phyloP scores from a whole-genome alignment of 1,140 invertebrate species.

The Geopemphigus sp. region DNA sequence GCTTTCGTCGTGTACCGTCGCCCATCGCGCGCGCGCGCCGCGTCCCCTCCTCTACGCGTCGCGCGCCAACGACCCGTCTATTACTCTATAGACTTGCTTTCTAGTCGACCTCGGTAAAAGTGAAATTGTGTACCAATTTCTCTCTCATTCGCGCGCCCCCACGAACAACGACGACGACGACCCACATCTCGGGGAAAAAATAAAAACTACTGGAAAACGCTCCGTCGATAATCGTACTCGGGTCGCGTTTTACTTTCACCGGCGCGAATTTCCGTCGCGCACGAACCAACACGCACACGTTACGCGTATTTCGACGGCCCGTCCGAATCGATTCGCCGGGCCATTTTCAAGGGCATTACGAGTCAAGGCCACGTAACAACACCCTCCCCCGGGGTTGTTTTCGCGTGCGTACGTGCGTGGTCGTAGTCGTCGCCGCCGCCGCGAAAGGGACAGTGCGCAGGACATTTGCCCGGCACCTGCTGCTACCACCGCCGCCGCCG shows the following conservation, averaged over 20 bases:
- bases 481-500: constrained; percentile 24
- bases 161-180: not conserved
- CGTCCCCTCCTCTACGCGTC: not conserved
- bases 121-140: constrained; percentile 48
- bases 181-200: constrained; percentile 2
- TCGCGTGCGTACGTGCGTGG: not conserved
- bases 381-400: not conserved
- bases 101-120: constrained; percentile 45
- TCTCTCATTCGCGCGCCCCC: constrained; percentile 45
- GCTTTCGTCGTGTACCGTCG: not conserved
- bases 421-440: not conserved
- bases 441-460: constrained; percentile 47
- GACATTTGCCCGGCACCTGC: constrained; percentile 48
- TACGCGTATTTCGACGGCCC: not conserved
- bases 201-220: not conserved
- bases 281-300: no score
- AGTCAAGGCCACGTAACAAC: constrained; percentile 33
- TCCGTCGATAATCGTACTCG: no score
- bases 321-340: constrained; percentile 13
- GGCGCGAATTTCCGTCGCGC: not conserved
- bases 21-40: not conserved
- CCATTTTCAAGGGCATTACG: constrained; percentile 35
- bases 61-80: no score
- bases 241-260: not conserved
- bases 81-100: constrained; percentile 12